Percentiles rank a stretch among this genome's conserved stretches.
These are phyloP conservation scores for Mellilla xanthometata DNA, from an alignment of 2,888 invertebrate species.

Conservation along the genomic window DNA sequence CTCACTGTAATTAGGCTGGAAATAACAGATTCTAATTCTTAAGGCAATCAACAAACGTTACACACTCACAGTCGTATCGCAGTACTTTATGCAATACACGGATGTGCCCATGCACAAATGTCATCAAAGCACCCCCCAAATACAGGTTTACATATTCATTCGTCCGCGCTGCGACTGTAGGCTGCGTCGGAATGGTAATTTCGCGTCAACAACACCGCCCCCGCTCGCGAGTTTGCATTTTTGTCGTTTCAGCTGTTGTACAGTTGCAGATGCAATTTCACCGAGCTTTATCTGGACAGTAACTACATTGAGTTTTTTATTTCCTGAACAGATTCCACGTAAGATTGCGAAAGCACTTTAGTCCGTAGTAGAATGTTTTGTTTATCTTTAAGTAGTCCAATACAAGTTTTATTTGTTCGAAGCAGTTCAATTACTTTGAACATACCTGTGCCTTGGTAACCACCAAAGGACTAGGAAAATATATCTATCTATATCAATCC, in stretches of 20 bases:
- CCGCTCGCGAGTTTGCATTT: constrained; percentile 66
- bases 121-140: constrained; percentile 62
- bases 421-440: no score
- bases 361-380: no score
- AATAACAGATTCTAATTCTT: no score
- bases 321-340: no score
- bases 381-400: no score
- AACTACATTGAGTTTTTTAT: constrained; percentile 1
- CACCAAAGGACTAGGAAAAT: no score
- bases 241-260: constrained; percentile 61
- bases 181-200: constrained; percentile 72
- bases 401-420: no score
- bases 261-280: constrained; percentile 54
- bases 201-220: constrained; percentile 66
- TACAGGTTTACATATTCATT: constrained; percentile 73
- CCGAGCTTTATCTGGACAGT: constrained; percentile 15
- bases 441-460: no score
- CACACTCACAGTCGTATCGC: constrained; percentile 3
- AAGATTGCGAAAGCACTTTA: no score
- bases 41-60: no score
- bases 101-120: constrained; percentile 36
- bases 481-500: no score
- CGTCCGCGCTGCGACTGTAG: constrained; percentile 49
- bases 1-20: no score
- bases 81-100: constrained; percentile 21